Conservation (phyloP, 2,888 invertebrate genomes). For the Thyatira batis region DNA sequence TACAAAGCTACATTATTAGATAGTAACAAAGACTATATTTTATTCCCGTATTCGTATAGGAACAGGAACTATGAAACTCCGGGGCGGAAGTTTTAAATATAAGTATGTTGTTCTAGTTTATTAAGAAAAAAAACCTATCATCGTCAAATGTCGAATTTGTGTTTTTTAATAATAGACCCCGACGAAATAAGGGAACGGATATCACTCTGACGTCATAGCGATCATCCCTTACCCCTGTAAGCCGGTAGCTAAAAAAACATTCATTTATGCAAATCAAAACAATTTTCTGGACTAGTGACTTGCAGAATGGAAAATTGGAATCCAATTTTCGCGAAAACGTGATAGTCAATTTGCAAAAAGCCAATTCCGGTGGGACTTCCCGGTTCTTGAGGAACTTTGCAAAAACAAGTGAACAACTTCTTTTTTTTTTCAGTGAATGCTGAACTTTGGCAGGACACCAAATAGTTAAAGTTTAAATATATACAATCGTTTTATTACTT, state of each 20-base stretch:
- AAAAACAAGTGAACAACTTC: neutral
- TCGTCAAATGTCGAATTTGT: too few relatives aligned
- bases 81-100: too few relatives aligned
- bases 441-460: neutral
- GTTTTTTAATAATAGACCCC: too few relatives aligned
- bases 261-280: conserved; percentile 37
- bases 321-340: conserved; percentile 33
- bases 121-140: too few relatives aligned
- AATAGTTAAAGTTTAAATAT: neutral
- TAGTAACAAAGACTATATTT: too few relatives aligned
- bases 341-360: neutral
- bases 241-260: conserved; percentile 25
- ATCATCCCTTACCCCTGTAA: too few relatives aligned
- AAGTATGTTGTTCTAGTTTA: too few relatives aligned
- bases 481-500: neutral
- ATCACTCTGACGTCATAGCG: too few relatives aligned
- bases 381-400: neutral
- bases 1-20: too few relatives aligned
- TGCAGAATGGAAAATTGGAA: conserved; percentile 16
- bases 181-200: too few relatives aligned
- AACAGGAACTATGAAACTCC: too few relatives aligned
- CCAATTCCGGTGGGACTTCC: neutral
- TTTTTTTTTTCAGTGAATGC: neutral
- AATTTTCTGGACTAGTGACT: conserved; percentile 28
- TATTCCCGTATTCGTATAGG: too few relatives aligned